Evolutionary conservation across 2,113 vertebrate species (phyloP).

Genomic region (Scomber scombrus): DNA sequence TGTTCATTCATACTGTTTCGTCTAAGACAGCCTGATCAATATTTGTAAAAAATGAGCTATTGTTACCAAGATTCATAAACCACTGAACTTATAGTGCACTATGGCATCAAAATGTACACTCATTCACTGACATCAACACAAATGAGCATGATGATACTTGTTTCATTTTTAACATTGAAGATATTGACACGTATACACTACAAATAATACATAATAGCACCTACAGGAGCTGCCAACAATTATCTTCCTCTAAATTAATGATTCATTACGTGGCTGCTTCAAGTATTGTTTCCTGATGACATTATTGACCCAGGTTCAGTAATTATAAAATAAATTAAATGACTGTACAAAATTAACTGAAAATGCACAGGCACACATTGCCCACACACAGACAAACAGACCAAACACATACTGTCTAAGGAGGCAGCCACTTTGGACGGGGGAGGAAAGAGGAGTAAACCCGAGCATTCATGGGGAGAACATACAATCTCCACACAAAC

Average conservation of each 20-base stretch:
- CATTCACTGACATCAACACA: not conserved
- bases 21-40: conserved; percentile 2
- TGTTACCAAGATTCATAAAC: not conserved
- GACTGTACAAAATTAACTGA: not conserved
- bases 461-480: not conserved
- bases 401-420: too few species aligned
- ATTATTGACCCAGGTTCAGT: not conserved
- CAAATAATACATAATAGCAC: not conserved
- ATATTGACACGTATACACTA: not conserved
- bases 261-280: not conserved
- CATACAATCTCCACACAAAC: not conserved
- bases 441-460: too few species aligned
- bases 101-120: conserved; percentile 1
- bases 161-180: not conserved
- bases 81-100: not conserved
- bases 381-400: not conserved
- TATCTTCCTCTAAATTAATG: not conserved
- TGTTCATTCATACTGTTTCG: not conserved
- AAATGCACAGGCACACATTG: too few species aligned
- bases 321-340: not conserved
- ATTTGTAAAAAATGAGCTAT: conserved; percentile 10
- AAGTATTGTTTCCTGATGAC: not conserved
- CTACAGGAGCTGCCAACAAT: not conserved
- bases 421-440: too few species aligned
- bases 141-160: not conserved